phyloP scores from a whole-genome alignment of 2,113 vertebrate genomes.

The Jaculus jaculus region DNA sequence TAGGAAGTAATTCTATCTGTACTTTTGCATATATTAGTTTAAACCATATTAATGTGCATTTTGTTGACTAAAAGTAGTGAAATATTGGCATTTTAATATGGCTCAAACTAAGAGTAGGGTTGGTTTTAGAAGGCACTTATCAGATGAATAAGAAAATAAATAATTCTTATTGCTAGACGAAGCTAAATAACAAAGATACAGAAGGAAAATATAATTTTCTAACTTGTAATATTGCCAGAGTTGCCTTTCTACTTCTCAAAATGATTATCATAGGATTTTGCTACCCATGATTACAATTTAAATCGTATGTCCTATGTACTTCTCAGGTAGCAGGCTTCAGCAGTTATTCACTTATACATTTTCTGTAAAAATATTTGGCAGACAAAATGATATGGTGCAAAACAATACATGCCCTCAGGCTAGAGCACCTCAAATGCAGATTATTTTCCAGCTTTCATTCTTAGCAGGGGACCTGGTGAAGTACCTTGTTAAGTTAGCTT shows the following conservation, averaged over 20 bases:
- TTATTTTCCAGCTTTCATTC: conserved; percentile 39
- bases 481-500: conserved; percentile 44
- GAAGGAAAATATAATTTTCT: conserved; percentile 57
- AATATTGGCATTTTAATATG: conserved; percentile 44
- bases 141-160: conserved; percentile 57
- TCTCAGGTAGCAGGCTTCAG: conserved; percentile 48
- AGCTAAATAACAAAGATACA: conserved; percentile 59
- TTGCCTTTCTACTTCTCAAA: conserved; percentile 44
- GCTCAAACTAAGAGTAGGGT: background rate
- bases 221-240: conserved; percentile 45
- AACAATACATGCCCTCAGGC: conserved; percentile 40
- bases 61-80: conserved; percentile 46
- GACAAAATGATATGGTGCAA: background rate
- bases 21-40: conserved; percentile 17
- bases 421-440: background rate
- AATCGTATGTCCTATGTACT: conserved; percentile 37
- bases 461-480: conserved; percentile 41
- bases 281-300: conserved; percentile 46
- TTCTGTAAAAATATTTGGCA: conserved; percentile 63
- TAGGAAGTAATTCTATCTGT: conserved; percentile 21
- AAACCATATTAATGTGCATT: conserved; percentile 37
- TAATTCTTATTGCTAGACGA: conserved; percentile 41
- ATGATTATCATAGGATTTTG: conserved; percentile 25
- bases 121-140: conserved; percentile 30
- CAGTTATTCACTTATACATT: conserved; percentile 16